phyloP scores from a whole-genome alignment of 2,888 invertebrate genomes.

The Orthosia incerta region DNA sequence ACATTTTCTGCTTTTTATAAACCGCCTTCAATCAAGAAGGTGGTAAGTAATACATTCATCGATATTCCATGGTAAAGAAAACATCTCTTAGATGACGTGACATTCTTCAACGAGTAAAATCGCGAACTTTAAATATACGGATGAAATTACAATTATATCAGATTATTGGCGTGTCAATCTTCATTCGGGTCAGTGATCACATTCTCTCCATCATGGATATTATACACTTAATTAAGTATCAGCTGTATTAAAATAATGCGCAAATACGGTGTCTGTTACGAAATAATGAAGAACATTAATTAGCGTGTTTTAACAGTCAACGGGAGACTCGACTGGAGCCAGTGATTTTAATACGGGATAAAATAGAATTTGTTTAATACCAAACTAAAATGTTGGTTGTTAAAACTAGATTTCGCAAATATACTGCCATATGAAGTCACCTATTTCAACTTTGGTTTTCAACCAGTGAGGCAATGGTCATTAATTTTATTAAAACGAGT shows the following conservation, averaged over 20 bases:
- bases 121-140: neutral
- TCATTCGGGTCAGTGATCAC: slow-evolving; percentile 5
- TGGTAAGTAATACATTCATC: too few relatives aligned
- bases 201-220: slow-evolving; percentile 26
- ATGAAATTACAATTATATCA: slow-evolving; percentile 21
- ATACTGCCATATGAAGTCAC: neutral
- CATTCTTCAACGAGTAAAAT: neutral
- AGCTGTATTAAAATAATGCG: slow-evolving; percentile 26
- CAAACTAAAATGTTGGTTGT: neutral
- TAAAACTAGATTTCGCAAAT: neutral
- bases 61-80: neutral
- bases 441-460: neutral
- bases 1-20: too few relatives aligned
- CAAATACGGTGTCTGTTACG: slow-evolving; percentile 32
- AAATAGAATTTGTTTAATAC: neutral
- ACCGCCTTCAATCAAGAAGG: neutral
- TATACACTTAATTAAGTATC: slow-evolving; percentile 36
- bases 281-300: slow-evolving; percentile 29
- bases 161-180: slow-evolving; percentile 27
- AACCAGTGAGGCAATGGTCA: neutral
- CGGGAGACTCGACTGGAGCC: neutral
- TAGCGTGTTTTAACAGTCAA: slow-evolving; percentile 2
- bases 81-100: too few relatives aligned
- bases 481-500: neutral
- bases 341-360: neutral